These are phyloP conservation scores for Epinotia ramella DNA, from an alignment of 2,888 invertebrate genomes.

Conservation along the genomic window DNA sequence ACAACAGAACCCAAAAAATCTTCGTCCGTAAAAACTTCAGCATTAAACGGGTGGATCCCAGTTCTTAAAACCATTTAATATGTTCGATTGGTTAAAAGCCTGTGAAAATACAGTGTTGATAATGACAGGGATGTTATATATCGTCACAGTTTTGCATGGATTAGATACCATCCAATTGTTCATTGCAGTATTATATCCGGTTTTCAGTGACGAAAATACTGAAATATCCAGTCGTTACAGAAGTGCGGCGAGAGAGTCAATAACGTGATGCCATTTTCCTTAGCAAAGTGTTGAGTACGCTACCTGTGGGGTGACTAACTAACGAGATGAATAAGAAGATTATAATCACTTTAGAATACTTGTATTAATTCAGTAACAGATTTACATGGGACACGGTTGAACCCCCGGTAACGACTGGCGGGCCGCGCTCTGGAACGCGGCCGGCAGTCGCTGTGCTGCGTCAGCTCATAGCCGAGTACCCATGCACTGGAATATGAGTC, in stretches of 20 bases:
- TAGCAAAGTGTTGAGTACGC: no score
- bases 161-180: conserved; percentile 41
- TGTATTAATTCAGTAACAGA: no score
- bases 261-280: conserved; percentile 32
- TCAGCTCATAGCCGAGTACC: no score
- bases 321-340: no score
- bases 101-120: conserved; percentile 19
- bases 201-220: conserved; percentile 42
- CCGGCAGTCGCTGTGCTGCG: no score
- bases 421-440: no score
- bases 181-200: conserved; percentile 40
- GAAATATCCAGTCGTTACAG: conserved; percentile 37
- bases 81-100: conserved; percentile 22
- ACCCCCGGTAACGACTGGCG: no score
- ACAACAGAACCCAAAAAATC: conserved; percentile 40
- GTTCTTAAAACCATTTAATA: conserved; percentile 39
- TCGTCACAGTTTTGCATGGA: conserved; percentile 44
- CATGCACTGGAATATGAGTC: no score
- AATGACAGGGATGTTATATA: conserved; percentile 30
- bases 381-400: no score
- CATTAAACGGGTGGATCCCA: conserved; percentile 41
- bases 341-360: no score
- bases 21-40: conserved; percentile 39
- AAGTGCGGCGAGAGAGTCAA: conserved; percentile 41
- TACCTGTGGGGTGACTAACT: no score